Base-by-base conservation (phyloP, 2,113 vertebrate species). In the Mixornis gularis region DNA sequence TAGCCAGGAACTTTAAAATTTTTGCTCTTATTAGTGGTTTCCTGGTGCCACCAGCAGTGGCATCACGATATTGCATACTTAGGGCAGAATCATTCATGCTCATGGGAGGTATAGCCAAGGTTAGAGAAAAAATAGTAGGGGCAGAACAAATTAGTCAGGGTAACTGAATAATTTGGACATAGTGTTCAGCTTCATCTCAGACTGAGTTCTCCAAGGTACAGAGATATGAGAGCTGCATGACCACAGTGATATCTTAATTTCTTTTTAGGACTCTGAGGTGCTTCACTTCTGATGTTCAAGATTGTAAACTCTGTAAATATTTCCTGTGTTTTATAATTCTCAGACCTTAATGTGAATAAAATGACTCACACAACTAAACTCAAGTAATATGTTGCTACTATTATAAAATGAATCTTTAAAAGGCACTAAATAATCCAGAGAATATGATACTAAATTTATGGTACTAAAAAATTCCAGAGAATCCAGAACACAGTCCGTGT, bases 31-130 rank as follows among this genome's bases (percentile, higher is more conserved):
- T 89, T 91, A 92, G 76, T 95, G 92, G 95, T 91, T 95, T 95
- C 91, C 55, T 96, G 94, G 92, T 95, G 95, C 93, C 90, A 95
- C 93, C 93, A 94, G 90, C 87, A 96, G 95, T 73, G 85, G 81
- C 59, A 77, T 22, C 29, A 85, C 65, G 93, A 95, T 94, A 96
- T 43, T 94, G 85, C 94, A 95, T 82, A 95, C 46, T 55, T 79
- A 69, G 55, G 81, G 41, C 22, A 91, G 49, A 8, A 53, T 38
- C 44, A 44, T 34, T 89, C 22, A 62, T 2, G 2, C 51, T 64
- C 38, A 32, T 58, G 70, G 29, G 18, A 94, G 38, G 34, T 76
- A 71, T 15, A 81, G n/a, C 9, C 52, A 87, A 69, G 15, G 17
- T 44, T 62, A 79, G 13, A 58, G 27, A 60, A 82, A 70, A 91